Percentiles rank a stretch among this genome's conserved stretches.
phyloP scores from a whole-genome alignment of 2,888 invertebrate species.

The Drosophila robusta region DNA sequence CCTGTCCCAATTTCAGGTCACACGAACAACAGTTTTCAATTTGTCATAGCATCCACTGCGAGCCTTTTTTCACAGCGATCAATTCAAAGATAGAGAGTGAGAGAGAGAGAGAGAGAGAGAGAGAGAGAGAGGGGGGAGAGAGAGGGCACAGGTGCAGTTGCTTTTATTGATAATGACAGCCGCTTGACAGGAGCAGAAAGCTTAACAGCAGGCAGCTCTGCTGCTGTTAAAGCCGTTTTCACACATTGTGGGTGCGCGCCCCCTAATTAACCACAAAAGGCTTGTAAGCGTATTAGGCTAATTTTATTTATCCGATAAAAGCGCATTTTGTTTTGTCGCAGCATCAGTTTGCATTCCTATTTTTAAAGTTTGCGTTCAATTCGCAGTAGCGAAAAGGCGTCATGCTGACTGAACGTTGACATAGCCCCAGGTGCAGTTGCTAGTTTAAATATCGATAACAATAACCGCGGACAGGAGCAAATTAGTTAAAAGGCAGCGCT shows the following conservation, averaged over 20 bases:
- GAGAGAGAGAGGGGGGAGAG: background rate
- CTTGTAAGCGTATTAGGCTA: background rate
- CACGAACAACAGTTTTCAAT: conserved; percentile 31
- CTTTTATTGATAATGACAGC: background rate
- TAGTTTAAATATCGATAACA: conserved; percentile 18
- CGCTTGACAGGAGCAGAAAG: conserved; percentile 5
- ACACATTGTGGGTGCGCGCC: background rate
- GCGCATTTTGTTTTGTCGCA: background rate
- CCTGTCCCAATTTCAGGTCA: conserved; percentile 34
- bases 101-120: background rate
- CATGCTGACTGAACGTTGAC: conserved; percentile 13
- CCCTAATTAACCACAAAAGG: background rate
- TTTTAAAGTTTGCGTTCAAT: conserved; percentile 13
- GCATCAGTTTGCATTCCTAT: background rate
- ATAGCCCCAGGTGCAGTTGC: conserved; percentile 21
- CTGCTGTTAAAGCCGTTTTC: background rate
- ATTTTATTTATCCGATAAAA: background rate
- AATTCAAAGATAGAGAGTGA: background rate
- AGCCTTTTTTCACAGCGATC: conserved; percentile 18
- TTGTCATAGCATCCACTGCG: conserved; percentile 43
- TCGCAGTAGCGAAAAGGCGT: background rate
- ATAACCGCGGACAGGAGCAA: conserved; percentile 1
- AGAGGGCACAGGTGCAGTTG: conserved; percentile 19
- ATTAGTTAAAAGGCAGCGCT: conserved; percentile 4
- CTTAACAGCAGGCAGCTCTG: background rate